phyloP scores from a whole-genome alignment of 2,888 invertebrate species.

The Tetheella fluctuosa region DNA sequence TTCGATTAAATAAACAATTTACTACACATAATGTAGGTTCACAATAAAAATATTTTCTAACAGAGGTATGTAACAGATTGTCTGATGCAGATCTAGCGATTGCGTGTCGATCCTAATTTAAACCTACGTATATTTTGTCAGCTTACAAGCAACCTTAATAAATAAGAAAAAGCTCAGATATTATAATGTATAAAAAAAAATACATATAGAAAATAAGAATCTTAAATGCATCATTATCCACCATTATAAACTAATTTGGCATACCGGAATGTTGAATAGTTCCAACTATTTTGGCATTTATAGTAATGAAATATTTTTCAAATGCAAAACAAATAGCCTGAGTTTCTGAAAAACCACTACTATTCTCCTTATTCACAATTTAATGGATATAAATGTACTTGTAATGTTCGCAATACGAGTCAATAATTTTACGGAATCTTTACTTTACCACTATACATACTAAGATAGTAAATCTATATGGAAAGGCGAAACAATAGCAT shows the following conservation, averaged over 20 bases:
- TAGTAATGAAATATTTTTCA: constrained; percentile 29
- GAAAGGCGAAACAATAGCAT: constrained; percentile 26
- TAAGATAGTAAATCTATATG: constrained; percentile 20
- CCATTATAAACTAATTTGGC: constrained; percentile 71
- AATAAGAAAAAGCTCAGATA: constrained; percentile 20
- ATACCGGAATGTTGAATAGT: constrained; percentile 75
- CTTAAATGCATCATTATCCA: constrained; percentile 61
- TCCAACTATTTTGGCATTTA: constrained; percentile 63
- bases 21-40: constrained; percentile 84
- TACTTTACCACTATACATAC: constrained; percentile 10
- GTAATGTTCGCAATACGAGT: neutral
- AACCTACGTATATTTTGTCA: constrained; percentile 22
- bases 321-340: constrained; percentile 37
- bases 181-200: constrained; percentile 17
- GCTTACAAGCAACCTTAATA: constrained; percentile 32
- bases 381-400: constrained; percentile 17
- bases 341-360: constrained; percentile 29
- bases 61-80: constrained; percentile 73
- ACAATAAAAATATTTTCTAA: constrained; percentile 82
- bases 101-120: constrained; percentile 40
- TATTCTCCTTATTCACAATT: constrained; percentile 29
- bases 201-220: constrained; percentile 36
- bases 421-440: constrained; percentile 10
- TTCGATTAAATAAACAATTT: constrained; percentile 83
- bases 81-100: constrained; percentile 80